phyloP scores from a whole-genome alignment of 1,140 invertebrate species.

The Matsumurasca onukii region DNA sequence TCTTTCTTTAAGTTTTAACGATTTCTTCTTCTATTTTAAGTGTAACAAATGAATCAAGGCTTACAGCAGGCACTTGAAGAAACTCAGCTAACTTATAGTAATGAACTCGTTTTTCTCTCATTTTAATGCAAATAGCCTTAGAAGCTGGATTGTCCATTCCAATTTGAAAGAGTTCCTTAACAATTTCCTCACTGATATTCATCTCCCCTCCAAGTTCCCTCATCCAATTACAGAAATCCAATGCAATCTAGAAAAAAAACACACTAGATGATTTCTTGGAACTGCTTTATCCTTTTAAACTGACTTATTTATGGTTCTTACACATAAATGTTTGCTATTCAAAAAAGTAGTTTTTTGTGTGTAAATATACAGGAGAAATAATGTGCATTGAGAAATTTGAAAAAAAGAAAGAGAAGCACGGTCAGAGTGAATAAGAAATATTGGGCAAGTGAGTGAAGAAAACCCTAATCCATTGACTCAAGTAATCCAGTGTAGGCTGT shows the following conservation, averaged over 20 bases:
- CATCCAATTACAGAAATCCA: conserved; percentile 37
- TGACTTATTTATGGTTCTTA: neutral
- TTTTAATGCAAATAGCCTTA: conserved; percentile 32
- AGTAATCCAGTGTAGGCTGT: too few relatives aligned
- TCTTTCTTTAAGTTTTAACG: neutral
- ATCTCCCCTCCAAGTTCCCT: conserved; percentile 33
- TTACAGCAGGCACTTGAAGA: conserved; percentile 27
- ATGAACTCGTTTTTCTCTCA: conserved; percentile 32
- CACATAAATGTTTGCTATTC: neutral
- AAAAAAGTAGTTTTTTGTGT: neutral
- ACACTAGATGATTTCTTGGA: neutral
- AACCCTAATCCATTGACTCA: too few relatives aligned
- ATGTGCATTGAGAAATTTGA: neutral
- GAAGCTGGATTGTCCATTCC: conserved; percentile 37
- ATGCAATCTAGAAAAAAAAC: conserved; percentile 34
- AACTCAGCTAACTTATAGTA: conserved; percentile 29
- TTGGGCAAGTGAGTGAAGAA: too few relatives aligned
- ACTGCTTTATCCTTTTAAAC: neutral
- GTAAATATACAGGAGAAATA: neutral
- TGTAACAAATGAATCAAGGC: neutral
- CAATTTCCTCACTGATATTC: conserved; percentile 34
- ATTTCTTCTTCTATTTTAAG: neutral
- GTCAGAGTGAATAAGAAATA: too few relatives aligned
- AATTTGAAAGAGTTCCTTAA: conserved; percentile 38
- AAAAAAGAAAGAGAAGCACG: neutral